Evolutionary conservation across 2,113 vertebrate species (phyloP), one percentile per base, ranked within the genome.

Genomic region (Forbesichthys papilliferus): DNA sequence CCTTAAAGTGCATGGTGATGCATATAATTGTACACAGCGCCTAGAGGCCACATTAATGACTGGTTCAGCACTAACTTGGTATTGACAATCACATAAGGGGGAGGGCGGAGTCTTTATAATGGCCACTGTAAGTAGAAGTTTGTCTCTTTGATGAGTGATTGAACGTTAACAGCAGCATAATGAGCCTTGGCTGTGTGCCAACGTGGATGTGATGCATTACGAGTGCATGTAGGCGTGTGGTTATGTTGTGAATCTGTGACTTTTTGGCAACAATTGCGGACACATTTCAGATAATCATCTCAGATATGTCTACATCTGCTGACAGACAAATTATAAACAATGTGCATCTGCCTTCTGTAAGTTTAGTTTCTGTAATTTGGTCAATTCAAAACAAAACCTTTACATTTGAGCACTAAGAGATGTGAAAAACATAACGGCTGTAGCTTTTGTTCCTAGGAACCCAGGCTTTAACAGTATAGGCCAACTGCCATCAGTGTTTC

Each of bases 51-150:
- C 64, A 77, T 76, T 79, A 75, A 73, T 77, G 79, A 78, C 74
- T 79, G 79, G 73, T 81, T 79, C 76, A 77, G 77, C 81, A 69
- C 68, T 81, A 70, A 82, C 79, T 69, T 62, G n/a, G 6, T 74
- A 68, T 84, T 47, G 81, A 81, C 67, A 34, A 53, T 64, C 68
- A 13, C 4, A 62, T 14, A 16, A 68, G 62, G 18, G 16, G 68
- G 63, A 65, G 34, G 61, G 57, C 18, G 54, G 33, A 69, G 61
- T 69, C 48, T 68, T 53, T 71, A 74, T 73, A 71, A 69, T 64
- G 64, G 65, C 9, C 2, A 51, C 66, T 61, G 56, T 57, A 54
- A 64, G 57, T 48, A 68, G 47, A n/a, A 47, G 64, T 67, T 11
- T 9, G 10, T 33, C 8, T 27, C 62, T 64, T 68, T 66, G 69